phyloP scores from a whole-genome alignment of 1,140 invertebrate genomes.

The Thrips palmi region DNA sequence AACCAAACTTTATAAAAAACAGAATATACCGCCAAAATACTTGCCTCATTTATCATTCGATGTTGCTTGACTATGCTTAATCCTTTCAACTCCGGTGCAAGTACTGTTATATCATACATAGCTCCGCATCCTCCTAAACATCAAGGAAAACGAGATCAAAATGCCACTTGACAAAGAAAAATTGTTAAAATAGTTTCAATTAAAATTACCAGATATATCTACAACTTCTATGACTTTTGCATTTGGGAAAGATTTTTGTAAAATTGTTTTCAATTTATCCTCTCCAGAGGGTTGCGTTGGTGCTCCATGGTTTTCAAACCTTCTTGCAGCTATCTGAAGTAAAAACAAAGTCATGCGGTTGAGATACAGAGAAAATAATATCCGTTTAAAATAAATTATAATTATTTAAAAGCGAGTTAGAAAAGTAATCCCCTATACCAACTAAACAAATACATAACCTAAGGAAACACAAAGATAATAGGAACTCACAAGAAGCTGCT shows the following conservation, averaged over 20 bases:
- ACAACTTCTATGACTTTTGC: constrained; percentile 14
- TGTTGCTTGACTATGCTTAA: constrained; percentile 63
- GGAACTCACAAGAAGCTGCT: too few relatives aligned
- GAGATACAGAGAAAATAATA: constrained; percentile 11
- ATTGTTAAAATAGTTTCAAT: constrained; percentile 51
- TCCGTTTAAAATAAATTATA: constrained; percentile 1
- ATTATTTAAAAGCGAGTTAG: background rate
- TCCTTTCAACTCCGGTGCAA: constrained; percentile 56
- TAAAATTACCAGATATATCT: constrained; percentile 15
- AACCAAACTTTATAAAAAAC: constrained; percentile 2
- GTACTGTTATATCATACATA: constrained; percentile 68
- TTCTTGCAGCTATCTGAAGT: constrained; percentile 7
- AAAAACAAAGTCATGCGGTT: too few relatives aligned
- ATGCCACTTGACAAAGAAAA: constrained; percentile 11
- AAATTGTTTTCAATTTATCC: constrained; percentile 10
- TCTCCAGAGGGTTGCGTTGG: constrained; percentile 2
- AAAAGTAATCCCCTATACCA: constrained; percentile 3
- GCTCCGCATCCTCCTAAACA: constrained; percentile 61
- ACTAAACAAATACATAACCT: constrained; percentile 3
- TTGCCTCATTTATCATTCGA: constrained; percentile 51
- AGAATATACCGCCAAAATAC: constrained; percentile 6
- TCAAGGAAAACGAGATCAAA: constrained; percentile 10
- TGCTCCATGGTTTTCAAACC: constrained; percentile 7
- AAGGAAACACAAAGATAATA: too few relatives aligned
- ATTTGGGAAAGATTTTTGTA: constrained; percentile 11